phyloP scores from a whole-genome alignment of 2,113 vertebrate species.

The Formicarius rufipectus region DNA sequence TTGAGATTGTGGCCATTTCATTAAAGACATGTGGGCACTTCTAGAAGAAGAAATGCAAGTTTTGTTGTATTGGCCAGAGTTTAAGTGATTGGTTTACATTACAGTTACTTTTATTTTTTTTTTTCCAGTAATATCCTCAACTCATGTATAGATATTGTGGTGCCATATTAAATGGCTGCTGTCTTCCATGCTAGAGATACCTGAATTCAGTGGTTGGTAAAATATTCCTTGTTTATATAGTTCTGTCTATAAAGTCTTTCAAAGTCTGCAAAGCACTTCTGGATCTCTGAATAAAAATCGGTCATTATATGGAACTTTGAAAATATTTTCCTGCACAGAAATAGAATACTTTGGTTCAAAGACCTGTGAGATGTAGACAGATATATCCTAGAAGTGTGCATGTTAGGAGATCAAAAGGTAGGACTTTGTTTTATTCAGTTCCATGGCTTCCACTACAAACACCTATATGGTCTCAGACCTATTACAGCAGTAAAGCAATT shows the following conservation, averaged over 20 bases:
- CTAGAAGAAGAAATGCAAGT: not conserved
- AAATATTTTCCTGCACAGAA: not conserved
- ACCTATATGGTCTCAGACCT: not conserved
- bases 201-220: not conserved
- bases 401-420: not conserved
- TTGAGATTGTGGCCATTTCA: not conserved
- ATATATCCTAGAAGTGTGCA: not conserved
- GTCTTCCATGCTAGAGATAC: not conserved
- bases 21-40: not conserved
- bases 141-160: not conserved
- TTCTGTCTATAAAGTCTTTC: not conserved
- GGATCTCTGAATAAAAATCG: not conserved
- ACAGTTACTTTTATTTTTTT: not conserved
- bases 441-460: not conserved
- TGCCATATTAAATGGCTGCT: not conserved
- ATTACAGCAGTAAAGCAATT: not conserved
- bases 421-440: not conserved
- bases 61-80: not conserved
- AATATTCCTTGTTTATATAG: not conserved
- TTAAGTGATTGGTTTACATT: not conserved
- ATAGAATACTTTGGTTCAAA: not conserved
- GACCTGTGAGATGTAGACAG: not conserved
- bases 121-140: not conserved
- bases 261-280: not conserved
- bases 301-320: not conserved